Conservation (phyloP, 2,888 invertebrate species). For the Stramonita haemastoma region DNA sequence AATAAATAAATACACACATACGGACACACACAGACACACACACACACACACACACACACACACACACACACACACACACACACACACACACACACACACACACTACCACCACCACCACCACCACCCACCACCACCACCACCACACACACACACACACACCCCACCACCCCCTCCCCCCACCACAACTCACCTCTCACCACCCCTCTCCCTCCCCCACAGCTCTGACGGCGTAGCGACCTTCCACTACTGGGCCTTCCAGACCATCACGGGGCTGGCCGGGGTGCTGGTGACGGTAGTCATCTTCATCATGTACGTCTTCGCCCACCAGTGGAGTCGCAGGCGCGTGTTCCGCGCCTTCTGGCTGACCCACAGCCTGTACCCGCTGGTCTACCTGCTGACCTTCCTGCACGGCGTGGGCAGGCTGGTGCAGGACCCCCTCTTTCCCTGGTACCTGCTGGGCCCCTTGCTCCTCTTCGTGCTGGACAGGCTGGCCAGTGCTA, state of each 20-base stretch:
- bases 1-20: too few species aligned
- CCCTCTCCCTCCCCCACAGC: conserved; percentile 74
- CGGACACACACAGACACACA: too few species aligned
- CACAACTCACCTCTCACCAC: not conserved
- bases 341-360: conserved; percentile 82
- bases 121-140: too few species aligned
- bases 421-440: conserved; percentile 81
- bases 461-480: conserved; percentile 81
- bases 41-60: too few species aligned
- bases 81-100: too few species aligned
- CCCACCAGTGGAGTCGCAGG: conserved; percentile 80
- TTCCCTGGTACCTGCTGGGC: conserved; percentile 81
- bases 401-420: conserved; percentile 82
- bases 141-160: too few species aligned
- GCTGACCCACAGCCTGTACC: conserved; percentile 81
- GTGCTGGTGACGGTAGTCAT: conserved; percentile 79
- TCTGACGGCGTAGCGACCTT: conserved; percentile 82
- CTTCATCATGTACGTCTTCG: conserved; percentile 81
- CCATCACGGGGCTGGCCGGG: conserved; percentile 80
- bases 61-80: too few species aligned
- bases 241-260: conserved; percentile 82
- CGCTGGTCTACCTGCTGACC: conserved; percentile 81
- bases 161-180: too few species aligned
- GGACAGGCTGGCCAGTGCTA: conserved; percentile 81
- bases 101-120: too few species aligned